These are phyloP conservation scores for Lepisosteus oculatus DNA, from an alignment of 2,113 vertebrate genomes.

Conservation along the genomic window DNA sequence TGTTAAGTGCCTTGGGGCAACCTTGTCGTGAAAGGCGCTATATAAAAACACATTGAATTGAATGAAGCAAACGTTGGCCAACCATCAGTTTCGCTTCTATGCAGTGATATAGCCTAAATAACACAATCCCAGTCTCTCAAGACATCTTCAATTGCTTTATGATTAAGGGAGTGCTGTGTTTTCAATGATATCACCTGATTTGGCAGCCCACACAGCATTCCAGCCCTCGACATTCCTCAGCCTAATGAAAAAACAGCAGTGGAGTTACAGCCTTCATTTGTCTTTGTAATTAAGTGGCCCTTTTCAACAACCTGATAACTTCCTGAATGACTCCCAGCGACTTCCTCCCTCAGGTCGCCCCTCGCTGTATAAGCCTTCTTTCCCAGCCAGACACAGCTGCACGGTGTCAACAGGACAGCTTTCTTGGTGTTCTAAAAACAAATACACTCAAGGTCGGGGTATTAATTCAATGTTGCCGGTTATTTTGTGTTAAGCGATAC, in stretches of 20 bases:
- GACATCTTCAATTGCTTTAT: slow-evolving; percentile 41
- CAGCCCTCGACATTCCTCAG: slow-evolving; percentile 31
- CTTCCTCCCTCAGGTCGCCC: slow-evolving; percentile 32
- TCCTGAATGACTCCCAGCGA: slow-evolving; percentile 55
- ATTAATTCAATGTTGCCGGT: no score
- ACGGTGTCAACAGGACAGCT: not conserved
- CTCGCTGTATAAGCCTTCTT: not conserved
- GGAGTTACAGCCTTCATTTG: slow-evolving; percentile 22
- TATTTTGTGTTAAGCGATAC: no score
- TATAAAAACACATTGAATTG: no score
- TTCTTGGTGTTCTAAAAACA: not conserved
- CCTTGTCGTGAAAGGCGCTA: no score
- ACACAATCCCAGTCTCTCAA: not conserved
- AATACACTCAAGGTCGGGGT: no score
- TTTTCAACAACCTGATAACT: slow-evolving; percentile 48
- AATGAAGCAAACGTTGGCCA: not conserved
- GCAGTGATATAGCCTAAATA: not conserved
- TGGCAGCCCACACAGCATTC: slow-evolving; percentile 48
- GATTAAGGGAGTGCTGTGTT: slow-evolving; percentile 37
- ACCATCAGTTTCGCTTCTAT: not conserved
- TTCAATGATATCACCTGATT: slow-evolving; percentile 48
- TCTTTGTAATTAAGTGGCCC: slow-evolving; percentile 54
- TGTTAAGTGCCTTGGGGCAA: no score
- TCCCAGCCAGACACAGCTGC: not conserved
- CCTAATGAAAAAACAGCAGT: slow-evolving; percentile 50